Percentiles rank a stretch among this genome's conserved stretches.
Conservation (phyloP, 2,888 invertebrate genomes). For the Apodemia mormo region DNA sequence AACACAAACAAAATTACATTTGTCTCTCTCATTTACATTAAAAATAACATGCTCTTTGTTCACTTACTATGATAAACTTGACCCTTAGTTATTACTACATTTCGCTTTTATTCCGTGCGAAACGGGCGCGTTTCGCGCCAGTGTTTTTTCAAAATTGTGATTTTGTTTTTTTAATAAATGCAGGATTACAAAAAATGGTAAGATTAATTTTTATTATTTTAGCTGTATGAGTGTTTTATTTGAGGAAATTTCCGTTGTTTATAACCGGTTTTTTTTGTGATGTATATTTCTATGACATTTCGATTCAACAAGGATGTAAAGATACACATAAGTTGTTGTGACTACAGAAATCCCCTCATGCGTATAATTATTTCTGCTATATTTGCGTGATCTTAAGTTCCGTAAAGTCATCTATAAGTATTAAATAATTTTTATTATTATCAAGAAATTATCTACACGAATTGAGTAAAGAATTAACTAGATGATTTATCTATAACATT, state of each 20-base stretch:
- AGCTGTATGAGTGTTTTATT: neutral
- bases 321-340: neutral
- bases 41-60: neutral
- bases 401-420: neutral
- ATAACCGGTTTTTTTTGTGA: neutral
- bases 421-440: neutral
- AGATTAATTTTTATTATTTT: neutral
- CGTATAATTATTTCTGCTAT: conserved; percentile 9
- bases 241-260: conserved; percentile 1
- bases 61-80: conserved; percentile 17
- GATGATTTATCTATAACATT: too few relatives aligned
- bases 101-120: conserved; percentile 9
- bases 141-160: conserved; percentile 13
- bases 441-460: neutral
- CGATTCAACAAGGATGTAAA: conserved; percentile 3
- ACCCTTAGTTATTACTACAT: conserved; percentile 14
- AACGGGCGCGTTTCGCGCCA: conserved; percentile 17
- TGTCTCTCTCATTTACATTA: conserved; percentile 1
- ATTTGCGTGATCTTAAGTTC: conserved; percentile 9
- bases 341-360: conserved; percentile 6
- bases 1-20: neutral
- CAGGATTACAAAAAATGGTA: conserved; percentile 18
- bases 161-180: conserved; percentile 12
- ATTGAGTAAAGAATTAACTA: neutral
- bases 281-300: conserved; percentile 7